phyloP scores from a whole-genome alignment of 92 coral and sea anemone genomes.

The Porites evermanni region DNA sequence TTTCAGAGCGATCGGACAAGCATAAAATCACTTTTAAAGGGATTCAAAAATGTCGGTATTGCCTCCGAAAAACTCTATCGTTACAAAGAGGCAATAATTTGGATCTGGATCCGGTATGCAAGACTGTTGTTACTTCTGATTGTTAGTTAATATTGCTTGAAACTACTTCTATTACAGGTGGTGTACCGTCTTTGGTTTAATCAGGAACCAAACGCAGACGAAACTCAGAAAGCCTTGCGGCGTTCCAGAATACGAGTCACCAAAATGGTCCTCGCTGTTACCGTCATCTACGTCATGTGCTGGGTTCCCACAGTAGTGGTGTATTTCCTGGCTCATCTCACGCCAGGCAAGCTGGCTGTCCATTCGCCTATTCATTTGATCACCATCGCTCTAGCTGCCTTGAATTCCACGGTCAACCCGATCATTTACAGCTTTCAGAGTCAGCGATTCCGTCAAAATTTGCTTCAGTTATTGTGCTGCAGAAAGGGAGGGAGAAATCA shows the following conservation, averaged over 20 bases:
- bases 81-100: no score
- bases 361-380: neutral
- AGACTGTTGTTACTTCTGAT: no score
- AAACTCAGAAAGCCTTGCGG: neutral
- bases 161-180: neutral
- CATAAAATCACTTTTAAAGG: no score
- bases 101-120: no score
- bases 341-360: neutral
- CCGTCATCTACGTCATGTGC: slow-evolving; percentile 20
- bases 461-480: neutral
- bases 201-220: neutral
- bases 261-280: slow-evolving; percentile 30
- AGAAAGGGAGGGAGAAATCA: neutral
- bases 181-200: neutral
- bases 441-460: neutral
- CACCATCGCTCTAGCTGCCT: neutral
- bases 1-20: no score
- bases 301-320: slow-evolving; percentile 20
- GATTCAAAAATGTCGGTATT: no score
- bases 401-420: slow-evolving; percentile 17
- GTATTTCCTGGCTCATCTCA: slow-evolving; percentile 2
- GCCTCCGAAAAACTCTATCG: no score
- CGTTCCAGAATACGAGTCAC: slow-evolving; percentile 14
- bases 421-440: slow-evolving; percentile 16
- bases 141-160: neutral